Conservation (phyloP, 2,888 invertebrate species). For the Apotomis turbidana region DNA sequence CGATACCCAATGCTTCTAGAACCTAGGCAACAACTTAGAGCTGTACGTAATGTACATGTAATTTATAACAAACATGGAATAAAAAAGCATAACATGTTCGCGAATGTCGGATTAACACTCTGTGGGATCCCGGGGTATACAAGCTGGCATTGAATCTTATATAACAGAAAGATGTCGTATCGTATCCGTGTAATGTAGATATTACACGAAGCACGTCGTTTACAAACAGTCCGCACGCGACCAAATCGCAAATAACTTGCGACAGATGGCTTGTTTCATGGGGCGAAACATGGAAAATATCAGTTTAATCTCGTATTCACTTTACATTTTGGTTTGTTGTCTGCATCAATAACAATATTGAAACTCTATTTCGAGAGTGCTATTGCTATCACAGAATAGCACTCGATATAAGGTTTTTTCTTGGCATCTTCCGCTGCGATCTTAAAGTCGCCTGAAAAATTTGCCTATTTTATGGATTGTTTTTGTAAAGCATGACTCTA, state of each 20-base stretch:
- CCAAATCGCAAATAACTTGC: slow-evolving; percentile 21
- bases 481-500: too few species aligned
- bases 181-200: neutral
- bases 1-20: too few species aligned
- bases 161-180: neutral
- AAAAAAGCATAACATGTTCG: too few species aligned
- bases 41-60: too few species aligned
- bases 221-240: slow-evolving; percentile 23
- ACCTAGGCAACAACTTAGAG: too few species aligned
- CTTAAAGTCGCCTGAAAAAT: too few species aligned
- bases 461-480: too few species aligned
- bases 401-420: too few species aligned
- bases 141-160: neutral
- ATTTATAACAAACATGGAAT: too few species aligned
- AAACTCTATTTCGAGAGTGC: neutral
- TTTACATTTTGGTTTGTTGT: neutral
- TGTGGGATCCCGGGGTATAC: neutral
- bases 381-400: neutral
- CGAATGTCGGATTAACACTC: too few species aligned
- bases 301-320: slow-evolving; percentile 5
- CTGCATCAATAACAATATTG: neutral
- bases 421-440: too few species aligned
- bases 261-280: slow-evolving; percentile 9
- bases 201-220: slow-evolving; percentile 6
- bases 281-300: slow-evolving; percentile 1